phyloP scores from a whole-genome alignment of 2,797 vertebrate genomes.

The Syndactyla subalaris region DNA sequence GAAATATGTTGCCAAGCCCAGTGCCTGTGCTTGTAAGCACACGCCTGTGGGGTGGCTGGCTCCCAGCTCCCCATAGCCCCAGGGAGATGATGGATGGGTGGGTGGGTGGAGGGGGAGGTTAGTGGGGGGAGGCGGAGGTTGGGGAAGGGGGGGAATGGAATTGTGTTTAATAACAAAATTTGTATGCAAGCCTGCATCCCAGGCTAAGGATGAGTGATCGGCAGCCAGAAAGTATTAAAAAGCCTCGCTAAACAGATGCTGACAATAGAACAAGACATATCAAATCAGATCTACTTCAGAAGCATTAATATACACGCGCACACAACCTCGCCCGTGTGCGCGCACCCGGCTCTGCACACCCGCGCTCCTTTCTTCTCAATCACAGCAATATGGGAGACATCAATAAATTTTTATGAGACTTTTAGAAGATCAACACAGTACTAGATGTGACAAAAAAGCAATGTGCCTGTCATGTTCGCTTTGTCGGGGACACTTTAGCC shows the following conservation, averaged over 20 bases:
- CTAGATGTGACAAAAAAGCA: conserved; percentile 80
- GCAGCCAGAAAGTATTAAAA: conserved; percentile 90
- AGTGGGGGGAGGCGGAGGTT: conserved; percentile 8
- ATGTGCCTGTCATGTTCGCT: conserved; percentile 81
- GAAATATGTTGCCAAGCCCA: conserved; percentile 90
- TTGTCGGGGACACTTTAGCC: conserved; percentile 73
- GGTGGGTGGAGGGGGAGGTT: conserved; percentile 31
- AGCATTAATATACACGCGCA: conserved; percentile 82
- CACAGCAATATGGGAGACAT: conserved; percentile 74
- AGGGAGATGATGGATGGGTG: conserved; percentile 64
- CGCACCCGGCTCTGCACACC: conserved; percentile 33
- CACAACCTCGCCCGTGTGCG: conserved; percentile 8
- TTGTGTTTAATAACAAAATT: conserved; percentile 86
- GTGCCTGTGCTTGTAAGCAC: conserved; percentile 80
- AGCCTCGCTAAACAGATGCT: conserved; percentile 86
- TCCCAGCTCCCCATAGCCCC: conserved; percentile 59
- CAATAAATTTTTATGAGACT: conserved; percentile 83
- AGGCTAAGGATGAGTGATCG: conserved; percentile 90
- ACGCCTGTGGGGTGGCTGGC: conserved; percentile 45
- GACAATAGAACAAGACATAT: conserved; percentile 90
- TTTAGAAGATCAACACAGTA: conserved; percentile 78
- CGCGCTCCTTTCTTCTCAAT: conserved; percentile 57
- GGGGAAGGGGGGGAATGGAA: conserved; percentile 55
- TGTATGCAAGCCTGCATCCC: conserved; percentile 83
- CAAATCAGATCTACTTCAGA: conserved; percentile 89